Evolutionary conservation across 2,113 vertebrate species (phyloP), one percentile per base, ranked within the genome.

Genomic region (Callorhinus ursinus): DNA sequence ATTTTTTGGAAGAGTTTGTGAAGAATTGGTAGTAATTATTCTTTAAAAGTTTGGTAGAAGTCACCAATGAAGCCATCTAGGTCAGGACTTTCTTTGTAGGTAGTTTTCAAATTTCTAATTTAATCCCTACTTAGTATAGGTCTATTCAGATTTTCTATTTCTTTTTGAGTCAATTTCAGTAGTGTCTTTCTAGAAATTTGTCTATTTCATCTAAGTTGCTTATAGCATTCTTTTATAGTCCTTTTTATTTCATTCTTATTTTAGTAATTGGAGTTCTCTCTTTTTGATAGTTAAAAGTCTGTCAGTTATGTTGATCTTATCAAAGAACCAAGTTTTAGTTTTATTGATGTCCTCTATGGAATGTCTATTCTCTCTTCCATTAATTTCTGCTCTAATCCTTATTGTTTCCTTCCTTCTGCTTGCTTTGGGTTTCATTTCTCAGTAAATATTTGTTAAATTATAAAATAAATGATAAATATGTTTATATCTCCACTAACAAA

Each of bases 1-100:
- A 21, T 42, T n/a, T 87, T 87, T 93, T n/a, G 71, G 49, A 79
- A 55, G 21, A 87, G n/a, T 93, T 67, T 79, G n/a, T 93, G 26
- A 87, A 77, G 46, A 76, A 67, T 77, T 65, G 13, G n/a, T 77
- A 87, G 16, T 67, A 39, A 61, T 89, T 26, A 19, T 53, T 90
- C 33, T 55, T 69, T 93, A 63, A 51, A 72, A 22, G 7, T 72
- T 72, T 61, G 67, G 49, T 61, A 84, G 39, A 93, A 84, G 22
- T 85, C 55, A 85, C 49, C 42, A 63, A 12, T 7, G n/a, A 63
- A 85, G 49, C 33, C 18, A 49, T 33, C 24, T 77, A 19, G 69
- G 9, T 31, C 55, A 93, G 11, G 8, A 19, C 15, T 92, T 82
- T 69, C 79, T 19, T 59, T 87, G n/a, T 88, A 51, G 28, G 28